These are phyloP conservation scores for Oceanodroma tethys DNA, from an alignment of 2,113 vertebrate species.

Conservation along the genomic window DNA sequence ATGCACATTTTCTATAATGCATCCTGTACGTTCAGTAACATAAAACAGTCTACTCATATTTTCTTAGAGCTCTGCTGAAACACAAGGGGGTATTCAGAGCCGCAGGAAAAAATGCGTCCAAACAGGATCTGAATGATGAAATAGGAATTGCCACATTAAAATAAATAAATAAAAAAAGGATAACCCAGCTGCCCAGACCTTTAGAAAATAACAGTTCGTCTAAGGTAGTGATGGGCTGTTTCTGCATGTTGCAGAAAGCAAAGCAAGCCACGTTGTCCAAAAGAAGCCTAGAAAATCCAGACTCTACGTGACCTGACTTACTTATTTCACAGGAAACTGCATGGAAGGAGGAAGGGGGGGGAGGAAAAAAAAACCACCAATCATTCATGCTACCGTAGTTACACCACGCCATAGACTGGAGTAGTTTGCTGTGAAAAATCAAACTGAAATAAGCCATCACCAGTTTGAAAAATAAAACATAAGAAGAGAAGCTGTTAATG, in stretches of 20 bases:
- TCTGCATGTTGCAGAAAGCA: conserved; percentile 58
- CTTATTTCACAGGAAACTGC: conserved; percentile 81
- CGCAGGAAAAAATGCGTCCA: neutral
- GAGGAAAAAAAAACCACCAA: conserved; percentile 26
- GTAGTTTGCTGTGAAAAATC: conserved; percentile 29
- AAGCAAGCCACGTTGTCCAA: conserved; percentile 74
- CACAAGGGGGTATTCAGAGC: conserved; percentile 33
- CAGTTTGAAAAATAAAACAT: neutral
- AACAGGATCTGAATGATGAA: conserved; percentile 56
- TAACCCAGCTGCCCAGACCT: neutral
- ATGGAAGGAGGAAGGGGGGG: conserved; percentile 63
- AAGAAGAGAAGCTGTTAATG: neutral
- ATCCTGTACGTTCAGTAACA: neutral
- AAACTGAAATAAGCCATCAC: neutral
- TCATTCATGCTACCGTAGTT: conserved; percentile 70
- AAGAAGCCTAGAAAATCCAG: conserved; percentile 78
- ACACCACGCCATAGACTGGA: conserved; percentile 30
- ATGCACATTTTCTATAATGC: neutral
- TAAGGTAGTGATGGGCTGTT: conserved; percentile 29
- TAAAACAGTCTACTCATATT: neutral
- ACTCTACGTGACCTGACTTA: conserved; percentile 85
- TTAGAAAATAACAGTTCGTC: neutral
- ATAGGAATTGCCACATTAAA: conserved; percentile 30
- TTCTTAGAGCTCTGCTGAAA: neutral
- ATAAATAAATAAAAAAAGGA: neutral